Evolutionary conservation across 1,140 invertebrate genomes (phyloP).

Genomic region (Caenorhabditis brenneri): DNA sequence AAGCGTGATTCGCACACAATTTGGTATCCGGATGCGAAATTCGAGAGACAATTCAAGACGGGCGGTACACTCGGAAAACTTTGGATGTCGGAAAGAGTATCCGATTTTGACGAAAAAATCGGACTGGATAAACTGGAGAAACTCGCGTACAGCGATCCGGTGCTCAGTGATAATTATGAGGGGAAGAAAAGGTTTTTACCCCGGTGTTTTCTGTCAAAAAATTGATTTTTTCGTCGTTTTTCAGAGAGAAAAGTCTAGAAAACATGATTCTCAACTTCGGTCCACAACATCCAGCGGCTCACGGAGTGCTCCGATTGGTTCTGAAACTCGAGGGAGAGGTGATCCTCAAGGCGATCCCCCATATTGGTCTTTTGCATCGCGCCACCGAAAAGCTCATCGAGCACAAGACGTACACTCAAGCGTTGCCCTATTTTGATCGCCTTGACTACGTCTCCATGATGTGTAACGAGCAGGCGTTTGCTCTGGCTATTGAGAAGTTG

Average conservation of each 20-base stretch:
- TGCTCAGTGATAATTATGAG: slow-evolving; percentile 50
- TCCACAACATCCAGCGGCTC: slow-evolving; percentile 96
- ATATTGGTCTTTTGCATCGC: slow-evolving; percentile 92
- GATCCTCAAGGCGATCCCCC: slow-evolving; percentile 86
- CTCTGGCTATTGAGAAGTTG: slow-evolving; percentile 91
- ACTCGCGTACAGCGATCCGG: slow-evolving; percentile 33
- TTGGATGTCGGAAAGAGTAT: slow-evolving; percentile 36
- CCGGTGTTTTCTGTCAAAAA: neutral
- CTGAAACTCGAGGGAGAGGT: slow-evolving; percentile 92
- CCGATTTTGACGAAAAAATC: slow-evolving; percentile 49
- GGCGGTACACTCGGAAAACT: slow-evolving; percentile 48
- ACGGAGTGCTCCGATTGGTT: slow-evolving; percentile 91
- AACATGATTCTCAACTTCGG: slow-evolving; percentile 89
- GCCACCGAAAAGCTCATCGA: slow-evolving; percentile 98
- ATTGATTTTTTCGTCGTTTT: neutral
- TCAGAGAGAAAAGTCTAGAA: slow-evolving; percentile 62
- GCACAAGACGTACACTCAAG: slow-evolving; percentile 96
- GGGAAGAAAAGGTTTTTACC: slow-evolving; percentile 44
- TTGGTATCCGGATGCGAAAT: slow-evolving; percentile 68
- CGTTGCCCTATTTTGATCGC: slow-evolving; percentile 94
- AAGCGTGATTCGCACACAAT: slow-evolving; percentile 57
- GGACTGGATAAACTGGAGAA: slow-evolving; percentile 55
- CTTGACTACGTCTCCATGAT: slow-evolving; percentile 99
- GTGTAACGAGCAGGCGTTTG: slow-evolving; percentile 97
- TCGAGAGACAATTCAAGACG: slow-evolving; percentile 63